Evolutionary conservation across 2,113 vertebrate genomes (phyloP), one percentile per base, ranked within the genome.

Genomic region (Cinclus mexicanus): DNA sequence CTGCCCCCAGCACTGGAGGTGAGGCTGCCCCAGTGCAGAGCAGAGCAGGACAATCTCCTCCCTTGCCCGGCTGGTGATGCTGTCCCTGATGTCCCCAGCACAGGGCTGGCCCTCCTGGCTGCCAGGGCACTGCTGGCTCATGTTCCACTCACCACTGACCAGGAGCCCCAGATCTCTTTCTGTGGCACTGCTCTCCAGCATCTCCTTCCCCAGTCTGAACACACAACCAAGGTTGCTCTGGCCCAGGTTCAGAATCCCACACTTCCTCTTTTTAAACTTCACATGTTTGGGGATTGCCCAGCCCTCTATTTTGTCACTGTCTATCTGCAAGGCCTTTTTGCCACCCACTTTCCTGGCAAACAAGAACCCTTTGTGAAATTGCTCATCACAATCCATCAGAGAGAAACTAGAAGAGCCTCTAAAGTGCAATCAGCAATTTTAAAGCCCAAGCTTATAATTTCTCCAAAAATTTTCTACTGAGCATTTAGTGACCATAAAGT

Each of bases 21-120:
- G 24, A 50, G 49, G 49, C 49, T 50, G 49, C 49, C 49, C 49
- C 25, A 37, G 35, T 37, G 35, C 35, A 37, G 35, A 37, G 35
- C 35, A 37, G 35, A 37, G 35, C 35, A 37, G 35, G 35, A 37
- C 35, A 37, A 37, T 37, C 35, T 8, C 35, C 35, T 37, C 35
- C 35, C 35, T 50, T 63, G 29, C 56, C 44, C 0, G 0, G 56
- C 35, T 78, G 46, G 6, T 1, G 0, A 4, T 78, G 59, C 29
- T 52, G 35, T 2, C 1, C 37, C 59, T 52, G 59, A n/a, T 64
- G 29, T 1, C 44, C 42, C 44, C 44, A 47, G 46, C 20, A 47
- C 46, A 56, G 31, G 31, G 55, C 4, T 56, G 33, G 55, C 31
- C 31, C 20, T 56, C 25, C 46, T 69, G 46, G 67, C 67, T 50